Percentiles rank a stretch among this genome's conserved stretches.
phyloP scores from a whole-genome alignment of 2,113 vertebrate species.

The Pterocles burchelli region DNA sequence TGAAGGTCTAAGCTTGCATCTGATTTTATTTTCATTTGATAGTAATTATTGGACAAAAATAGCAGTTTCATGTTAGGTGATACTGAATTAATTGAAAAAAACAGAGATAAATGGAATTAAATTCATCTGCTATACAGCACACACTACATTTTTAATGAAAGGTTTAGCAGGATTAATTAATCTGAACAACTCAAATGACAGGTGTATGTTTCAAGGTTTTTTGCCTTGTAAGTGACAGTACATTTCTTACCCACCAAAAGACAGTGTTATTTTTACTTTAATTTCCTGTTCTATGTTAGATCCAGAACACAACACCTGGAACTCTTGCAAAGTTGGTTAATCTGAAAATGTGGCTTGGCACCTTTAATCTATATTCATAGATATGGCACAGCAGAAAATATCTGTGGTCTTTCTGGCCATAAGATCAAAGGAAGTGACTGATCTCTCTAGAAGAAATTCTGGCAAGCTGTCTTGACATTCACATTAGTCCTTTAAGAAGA shows the following conservation, averaged over 20 bases:
- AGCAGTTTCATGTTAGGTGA: neutral
- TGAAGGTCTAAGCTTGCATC: neutral
- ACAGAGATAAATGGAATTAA: neutral
- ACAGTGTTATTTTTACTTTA: neutral
- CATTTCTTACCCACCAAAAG: neutral
- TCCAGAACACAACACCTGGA: neutral
- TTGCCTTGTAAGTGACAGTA: conserved; percentile 13
- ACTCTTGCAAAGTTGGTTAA: neutral
- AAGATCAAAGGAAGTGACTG: neutral
- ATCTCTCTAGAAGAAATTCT: neutral
- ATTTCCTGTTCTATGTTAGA: neutral
- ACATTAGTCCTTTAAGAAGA: neutral
- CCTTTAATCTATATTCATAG: neutral
- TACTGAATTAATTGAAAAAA: neutral
- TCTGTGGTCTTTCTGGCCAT: neutral
- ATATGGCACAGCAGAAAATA: neutral
- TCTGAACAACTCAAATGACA: conserved; percentile 16
- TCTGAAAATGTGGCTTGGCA: neutral
- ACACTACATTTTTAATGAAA: neutral
- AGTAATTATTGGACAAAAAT: neutral
- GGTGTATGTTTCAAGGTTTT: neutral
- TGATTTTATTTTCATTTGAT: neutral
- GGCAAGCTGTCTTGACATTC: neutral
- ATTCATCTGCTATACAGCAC: neutral
- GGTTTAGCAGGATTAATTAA: neutral